Evolutionary conservation across 2,888 invertebrate species (phyloP), one percentile per base, ranked within the genome.

Genomic region (Rhamnusium bicolor): DNA sequence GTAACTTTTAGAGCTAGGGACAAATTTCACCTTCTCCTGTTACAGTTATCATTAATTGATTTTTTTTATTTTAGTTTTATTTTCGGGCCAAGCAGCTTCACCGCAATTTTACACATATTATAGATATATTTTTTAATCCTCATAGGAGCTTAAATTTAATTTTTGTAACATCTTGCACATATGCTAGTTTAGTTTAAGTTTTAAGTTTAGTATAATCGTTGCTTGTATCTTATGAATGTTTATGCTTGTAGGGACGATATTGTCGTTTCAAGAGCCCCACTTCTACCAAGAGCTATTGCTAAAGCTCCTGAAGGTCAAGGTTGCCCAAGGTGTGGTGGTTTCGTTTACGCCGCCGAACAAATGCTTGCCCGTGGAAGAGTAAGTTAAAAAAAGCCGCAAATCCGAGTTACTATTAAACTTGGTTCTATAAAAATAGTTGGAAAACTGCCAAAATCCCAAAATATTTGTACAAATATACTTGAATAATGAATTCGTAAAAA

Each of bases 291-390:
- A 82, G 90, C 91, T 75, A 94, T 94, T 86, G 94, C 94, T 29
- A 94, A 93, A 89, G 95, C 96, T 63, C 95, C 95, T 49, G 94
- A 94, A 82, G 96, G 96, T 66, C 92, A 95, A 88, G 96, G 96
- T 75, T 96, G 96, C 85, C 96, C 96, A 29, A 91, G 96, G 83
- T 96, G 96, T 87, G 96, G 96, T 78, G 96, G 96, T 78, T 95
- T 89, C 86, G 96, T 96, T 68, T 97, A 96, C 89, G 95, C 95
- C 77, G 96, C 96, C 74, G 96, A 97, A 89, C 95, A 96, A 90
- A 96, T 96, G 96, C 91, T 96, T 85, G 96, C 96, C 81, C 92
- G 95, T 87, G 96, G 95, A 91, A 92, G 93, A 91, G 96, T 96
- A 91, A 93, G 93, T 91, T 77, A 4, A 40, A 40, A n/a, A 40